These are phyloP conservation scores for Ameiurus melas DNA, from an alignment of 2,113 vertebrate genomes.

Conservation along the genomic window DNA sequence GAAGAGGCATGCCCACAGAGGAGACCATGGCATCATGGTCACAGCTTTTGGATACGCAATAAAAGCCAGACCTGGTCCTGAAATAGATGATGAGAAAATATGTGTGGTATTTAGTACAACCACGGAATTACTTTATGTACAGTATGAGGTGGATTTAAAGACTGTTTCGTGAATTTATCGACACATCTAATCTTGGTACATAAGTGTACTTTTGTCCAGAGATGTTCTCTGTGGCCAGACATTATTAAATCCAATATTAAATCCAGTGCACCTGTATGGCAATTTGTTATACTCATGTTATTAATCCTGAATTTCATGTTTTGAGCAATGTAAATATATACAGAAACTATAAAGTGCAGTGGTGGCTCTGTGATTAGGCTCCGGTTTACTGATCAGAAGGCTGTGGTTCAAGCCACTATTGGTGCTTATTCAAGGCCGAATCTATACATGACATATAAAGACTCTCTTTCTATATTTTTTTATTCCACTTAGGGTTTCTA, in stretches of 20 bases:
- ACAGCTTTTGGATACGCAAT: constrained; percentile 98
- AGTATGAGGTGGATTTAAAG: neutral
- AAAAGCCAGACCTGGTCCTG: constrained; percentile 95
- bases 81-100: constrained; percentile 33
- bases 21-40: constrained; percentile 98
- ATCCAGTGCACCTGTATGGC: neutral
- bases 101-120: neutral
- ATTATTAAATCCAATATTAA: neutral
- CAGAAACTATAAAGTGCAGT: neutral
- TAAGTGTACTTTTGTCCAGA: neutral
- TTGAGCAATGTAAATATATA: neutral
- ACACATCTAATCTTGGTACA: neutral
- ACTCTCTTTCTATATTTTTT: too few relatives aligned
- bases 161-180: neutral
- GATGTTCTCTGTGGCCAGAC: neutral
- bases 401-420: neutral
- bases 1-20: constrained; percentile 94
- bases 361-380: too few relatives aligned
- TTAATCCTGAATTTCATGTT: neutral
- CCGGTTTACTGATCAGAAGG: neutral
- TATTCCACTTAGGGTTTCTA: too few relatives aligned
- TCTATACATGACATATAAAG: too few relatives aligned
- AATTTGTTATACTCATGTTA: neutral
- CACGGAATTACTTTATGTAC: neutral
- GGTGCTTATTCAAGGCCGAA: neutral